These are phyloP conservation scores for Ictalurus punctatus DNA, from an alignment of 2,113 vertebrate species.

Conservation along the genomic window DNA sequence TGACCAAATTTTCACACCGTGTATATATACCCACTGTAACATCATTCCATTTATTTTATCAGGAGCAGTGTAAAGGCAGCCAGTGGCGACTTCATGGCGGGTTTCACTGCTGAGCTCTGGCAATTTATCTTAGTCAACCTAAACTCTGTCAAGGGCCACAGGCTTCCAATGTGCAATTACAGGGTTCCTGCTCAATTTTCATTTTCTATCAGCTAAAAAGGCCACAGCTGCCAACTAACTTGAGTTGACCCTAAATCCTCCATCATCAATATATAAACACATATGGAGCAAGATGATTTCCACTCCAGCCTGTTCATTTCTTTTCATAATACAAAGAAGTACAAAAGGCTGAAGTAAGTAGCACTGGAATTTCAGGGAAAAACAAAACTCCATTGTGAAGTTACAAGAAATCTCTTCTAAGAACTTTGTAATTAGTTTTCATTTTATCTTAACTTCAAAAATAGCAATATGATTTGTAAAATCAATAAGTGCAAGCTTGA, in stretches of 20 bases:
- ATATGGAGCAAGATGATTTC: constrained; percentile 34
- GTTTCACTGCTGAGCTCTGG: constrained; percentile 17
- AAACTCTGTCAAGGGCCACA: constrained; percentile 43
- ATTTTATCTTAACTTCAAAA: not conserved
- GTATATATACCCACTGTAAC: constrained; percentile 28
- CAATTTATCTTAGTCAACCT: constrained; percentile 50
- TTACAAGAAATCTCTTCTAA: not conserved
- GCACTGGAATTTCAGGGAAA: not conserved
- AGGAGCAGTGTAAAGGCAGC: constrained; percentile 33
- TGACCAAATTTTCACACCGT: constrained; percentile 16
- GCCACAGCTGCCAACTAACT: constrained; percentile 37
- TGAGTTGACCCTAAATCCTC: constrained; percentile 26
- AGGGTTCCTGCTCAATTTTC: constrained; percentile 41
- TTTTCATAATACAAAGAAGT: constrained; percentile 27
- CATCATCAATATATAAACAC: constrained; percentile 47
- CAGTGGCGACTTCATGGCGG: constrained; percentile 27
- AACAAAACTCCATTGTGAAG: not conserved
- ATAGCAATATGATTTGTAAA: not conserved
- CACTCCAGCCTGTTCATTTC: constrained; percentile 34
- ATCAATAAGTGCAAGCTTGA: not conserved
- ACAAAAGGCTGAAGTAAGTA: constrained; percentile 6
- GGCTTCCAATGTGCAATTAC: constrained; percentile 49
- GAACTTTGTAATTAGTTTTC: not conserved
- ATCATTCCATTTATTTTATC: constrained; percentile 38
- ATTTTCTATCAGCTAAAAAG: constrained; percentile 41